A percentile compares a stretch with the other conserved stretches of the same genome.
Conservation (phyloP, 2,113 vertebrate genomes). For the Anthoscopus minutus region DNA sequence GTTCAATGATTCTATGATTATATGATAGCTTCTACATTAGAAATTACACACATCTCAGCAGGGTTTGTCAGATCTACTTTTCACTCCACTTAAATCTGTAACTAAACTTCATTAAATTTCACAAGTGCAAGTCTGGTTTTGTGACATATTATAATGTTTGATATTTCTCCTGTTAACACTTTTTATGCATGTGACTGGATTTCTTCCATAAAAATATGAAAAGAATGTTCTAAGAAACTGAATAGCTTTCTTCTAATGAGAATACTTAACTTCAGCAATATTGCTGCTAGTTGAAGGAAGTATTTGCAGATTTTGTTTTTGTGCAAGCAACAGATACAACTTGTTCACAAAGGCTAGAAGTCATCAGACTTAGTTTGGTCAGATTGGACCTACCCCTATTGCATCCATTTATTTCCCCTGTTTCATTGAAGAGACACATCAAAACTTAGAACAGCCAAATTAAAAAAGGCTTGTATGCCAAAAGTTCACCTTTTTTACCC, state of each 20-base stretch:
- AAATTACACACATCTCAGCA: neutral
- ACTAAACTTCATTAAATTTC: neutral
- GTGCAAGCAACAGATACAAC: neutral
- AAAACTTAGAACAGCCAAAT: neutral
- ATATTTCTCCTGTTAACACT: neutral
- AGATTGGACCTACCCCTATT: neutral
- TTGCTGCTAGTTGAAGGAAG: neutral
- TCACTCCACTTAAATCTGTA: neutral
- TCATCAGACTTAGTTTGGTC: neutral
- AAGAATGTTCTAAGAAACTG: neutral
- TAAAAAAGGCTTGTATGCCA: neutral
- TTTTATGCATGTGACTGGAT: neutral
- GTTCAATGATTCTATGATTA: neutral
- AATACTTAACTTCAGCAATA: neutral
- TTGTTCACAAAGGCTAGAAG: neutral
- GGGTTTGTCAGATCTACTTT: neutral
- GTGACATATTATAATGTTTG: neutral
- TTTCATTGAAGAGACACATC: neutral
- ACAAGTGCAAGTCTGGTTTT: neutral
- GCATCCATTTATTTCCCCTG: neutral
- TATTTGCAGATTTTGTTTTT: neutral
- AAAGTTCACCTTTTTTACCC: neutral
- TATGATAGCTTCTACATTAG: neutral
- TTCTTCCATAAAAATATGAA: neutral
- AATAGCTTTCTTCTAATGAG: neutral